phyloP scores from a whole-genome alignment of 2,113 vertebrate genomes.

The Mesoclemmys tuberculata region DNA sequence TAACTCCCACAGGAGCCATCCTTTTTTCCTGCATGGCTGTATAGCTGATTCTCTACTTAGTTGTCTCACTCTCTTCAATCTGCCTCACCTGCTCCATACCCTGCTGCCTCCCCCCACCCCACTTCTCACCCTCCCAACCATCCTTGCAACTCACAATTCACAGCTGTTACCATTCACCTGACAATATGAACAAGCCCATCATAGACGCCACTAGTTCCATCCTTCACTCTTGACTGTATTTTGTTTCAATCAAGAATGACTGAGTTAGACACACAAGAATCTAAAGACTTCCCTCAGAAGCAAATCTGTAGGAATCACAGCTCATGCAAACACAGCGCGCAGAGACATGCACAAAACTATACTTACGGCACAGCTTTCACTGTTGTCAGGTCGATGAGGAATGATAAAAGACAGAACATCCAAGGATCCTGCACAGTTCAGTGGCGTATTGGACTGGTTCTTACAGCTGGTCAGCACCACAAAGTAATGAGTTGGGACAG shows the following conservation, averaged over 20 bases:
- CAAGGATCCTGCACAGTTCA: constrained; percentile 78
- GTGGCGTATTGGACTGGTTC: constrained; percentile 69
- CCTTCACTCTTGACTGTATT: neutral
- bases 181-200: neutral
- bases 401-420: constrained; percentile 86
- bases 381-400: constrained; percentile 88
- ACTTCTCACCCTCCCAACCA: neutral
- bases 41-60: neutral
- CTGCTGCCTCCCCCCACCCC: neutral
- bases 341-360: neutral
- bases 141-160: neutral
- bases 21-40: neutral
- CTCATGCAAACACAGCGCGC: neutral
- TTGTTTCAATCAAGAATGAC: neutral
- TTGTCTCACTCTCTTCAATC: neutral
- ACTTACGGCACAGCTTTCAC: constrained; percentile 93
- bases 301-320: neutral
- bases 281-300: neutral
- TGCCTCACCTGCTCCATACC: neutral
- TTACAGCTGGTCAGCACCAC: constrained; percentile 90
- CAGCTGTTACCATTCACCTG: neutral
- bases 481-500: constrained; percentile 93
- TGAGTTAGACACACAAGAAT: neutral
- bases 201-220: neutral
- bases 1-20: neutral